Evolutionary conservation across 2,888 invertebrate genomes (phyloP), one percentile per base, ranked within the genome.

Genomic region (Thyatira batis): DNA sequence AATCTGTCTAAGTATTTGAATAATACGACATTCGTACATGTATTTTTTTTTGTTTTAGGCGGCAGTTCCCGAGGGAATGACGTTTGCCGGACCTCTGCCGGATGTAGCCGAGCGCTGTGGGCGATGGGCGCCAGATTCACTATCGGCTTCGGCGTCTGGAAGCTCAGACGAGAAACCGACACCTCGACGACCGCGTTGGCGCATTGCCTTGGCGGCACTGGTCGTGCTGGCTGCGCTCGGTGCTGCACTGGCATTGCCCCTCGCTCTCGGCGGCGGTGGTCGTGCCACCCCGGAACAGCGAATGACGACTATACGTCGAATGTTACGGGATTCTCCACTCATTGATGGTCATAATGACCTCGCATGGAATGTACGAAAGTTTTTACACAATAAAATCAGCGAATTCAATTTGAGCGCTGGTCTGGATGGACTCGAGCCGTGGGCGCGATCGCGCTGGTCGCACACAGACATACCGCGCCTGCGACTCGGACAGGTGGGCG

Each of bases 391-490:
- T 83, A 95, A 95, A 85, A 93, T 97, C 65, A 90, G 93, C 58
- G 93, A 93, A 60, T 93, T 95, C 66, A 95, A 95, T 82, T 90
- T 95, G 76, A 94, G 94, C 71, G 93, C 93, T 61, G 93, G 94
- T 64, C 89, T 95, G 57, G 93, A 94, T 61, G 92, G 93, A 56
- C 93, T 95, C 67, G 95, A 96, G 76, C 96, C 97, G 66, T 97
- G 97, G 97, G 95, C 96, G 67, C 93, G 94, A 73, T 96, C 96
- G 82, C 95, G 95, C 85, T 98, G 97, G 97, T 97, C 97, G 72
- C 98, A 98, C 84, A 98, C 98, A 23, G 98, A 98, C 86, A 96
- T 98, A 73, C 96, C 96, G 57, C 94, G 97, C 76, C 93, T 98
- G 71, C 93, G 95, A 72, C 93, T 95, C 69, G 98, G 98, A 57